Evolutionary conservation across 2,797 vertebrate genomes (phyloP), one percentile per base, ranked within the genome.

Genomic region (Hirundo rustica): DNA sequence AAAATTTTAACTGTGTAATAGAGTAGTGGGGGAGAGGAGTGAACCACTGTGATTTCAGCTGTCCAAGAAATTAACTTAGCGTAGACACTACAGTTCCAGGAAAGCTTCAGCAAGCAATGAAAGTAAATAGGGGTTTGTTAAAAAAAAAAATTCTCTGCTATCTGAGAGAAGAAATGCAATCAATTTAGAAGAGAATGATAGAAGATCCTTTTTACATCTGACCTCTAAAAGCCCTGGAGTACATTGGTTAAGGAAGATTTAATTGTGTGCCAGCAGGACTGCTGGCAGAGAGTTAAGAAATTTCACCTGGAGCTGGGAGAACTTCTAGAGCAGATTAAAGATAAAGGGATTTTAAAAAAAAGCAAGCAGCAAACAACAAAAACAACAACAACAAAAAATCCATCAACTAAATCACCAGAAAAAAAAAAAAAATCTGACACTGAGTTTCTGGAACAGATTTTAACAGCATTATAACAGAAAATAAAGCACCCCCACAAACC

Each of bases 91-190:
- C 50, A 77, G 72, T 83, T 93, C 78, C 68, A 91, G 94, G 91
- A 96, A 85, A 85, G 60, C 51, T 95, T 70, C 89, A 92, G 57
- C 47, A 71, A 74, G 65, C 62, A 93, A 66, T 89, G 77, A 91
- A 92, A 95, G 71, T 53, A 95, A 92, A 91, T 38, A 88, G 57
- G 47, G 15, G 74, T 92, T 93, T 85, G 32, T n/a, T 36, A 2
- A 4, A 51, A n/a, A 61, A 61, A 38, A 51, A 36, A 70, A 29
- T 58, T 68, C 61, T 81, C 38, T 81, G 44, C 77, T 95, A 86
- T 85, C 75, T 89, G 81, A 72, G 57, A 79, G 57, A 79, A 45
- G 61, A 89, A 92, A 80, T 50, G 25, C 42, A 85, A 83, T 88
- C 61, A 54, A 22, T 88, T 88, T 36, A 61, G 65, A 88, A 74